Conservation (phyloP, 2,888 invertebrate genomes). For the Nesidiocoris tenuis region DNA sequence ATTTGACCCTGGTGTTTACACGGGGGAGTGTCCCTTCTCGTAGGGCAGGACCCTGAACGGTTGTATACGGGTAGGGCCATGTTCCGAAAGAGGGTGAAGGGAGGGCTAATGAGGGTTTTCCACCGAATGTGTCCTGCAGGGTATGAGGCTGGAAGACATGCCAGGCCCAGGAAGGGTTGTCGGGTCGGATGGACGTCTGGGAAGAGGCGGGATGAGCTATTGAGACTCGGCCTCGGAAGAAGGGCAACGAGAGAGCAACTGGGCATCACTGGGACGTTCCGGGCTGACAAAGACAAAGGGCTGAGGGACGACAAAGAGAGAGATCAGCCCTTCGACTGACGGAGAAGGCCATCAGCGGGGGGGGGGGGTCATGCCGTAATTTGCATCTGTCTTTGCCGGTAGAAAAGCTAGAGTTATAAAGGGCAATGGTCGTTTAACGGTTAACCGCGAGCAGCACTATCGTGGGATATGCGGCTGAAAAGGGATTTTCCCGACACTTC, state of each 20-base stretch:
- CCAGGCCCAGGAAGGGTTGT: not conserved
- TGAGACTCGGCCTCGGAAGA: too few relatives aligned
- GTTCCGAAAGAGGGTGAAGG: not conserved
- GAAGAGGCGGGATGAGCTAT: not conserved
- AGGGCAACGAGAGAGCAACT: too few relatives aligned
- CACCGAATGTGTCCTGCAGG: not conserved
- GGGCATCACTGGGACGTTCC: slow-evolving; percentile 12
- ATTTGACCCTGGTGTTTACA: slow-evolving; percentile 29
- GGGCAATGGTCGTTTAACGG: slow-evolving; percentile 1
- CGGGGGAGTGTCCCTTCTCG: slow-evolving; percentile 8
- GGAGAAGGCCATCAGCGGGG: not conserved
- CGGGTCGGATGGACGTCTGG: not conserved
- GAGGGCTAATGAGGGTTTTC: slow-evolving; percentile 14
- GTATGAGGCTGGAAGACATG: slow-evolving; percentile 3
- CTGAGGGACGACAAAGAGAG: slow-evolving; percentile 5
- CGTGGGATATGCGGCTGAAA: not conserved
- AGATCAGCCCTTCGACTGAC: not conserved
- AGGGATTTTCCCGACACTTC: not conserved
- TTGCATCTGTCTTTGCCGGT: slow-evolving; percentile 31
- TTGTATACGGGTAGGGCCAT: not conserved
- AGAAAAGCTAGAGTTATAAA: slow-evolving; percentile 11
- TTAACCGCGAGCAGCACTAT: slow-evolving; percentile 19
- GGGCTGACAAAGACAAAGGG: slow-evolving; percentile 33
- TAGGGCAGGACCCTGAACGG: not conserved
- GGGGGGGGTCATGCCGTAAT: slow-evolving; percentile 20